Evolutionary conservation across 2,113 vertebrate species (phyloP).

Genomic region (Tylochromis polylepis): DNA sequence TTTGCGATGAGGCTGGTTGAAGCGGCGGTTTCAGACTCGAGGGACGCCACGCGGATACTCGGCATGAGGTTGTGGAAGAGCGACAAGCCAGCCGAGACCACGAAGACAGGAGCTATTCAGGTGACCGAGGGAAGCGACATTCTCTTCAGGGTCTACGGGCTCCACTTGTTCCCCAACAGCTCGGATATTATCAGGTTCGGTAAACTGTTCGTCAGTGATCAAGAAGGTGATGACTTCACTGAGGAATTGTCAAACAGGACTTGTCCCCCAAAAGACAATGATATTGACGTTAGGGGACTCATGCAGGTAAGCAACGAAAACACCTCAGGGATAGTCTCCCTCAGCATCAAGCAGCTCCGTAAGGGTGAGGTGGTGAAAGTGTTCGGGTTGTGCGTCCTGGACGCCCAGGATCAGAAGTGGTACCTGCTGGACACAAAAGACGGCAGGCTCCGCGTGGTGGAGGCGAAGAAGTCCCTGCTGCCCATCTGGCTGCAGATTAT

Average conservation of each 20-base stretch:
- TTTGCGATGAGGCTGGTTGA: neutral
- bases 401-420: conserved; percentile 69
- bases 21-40: conserved; percentile 2
- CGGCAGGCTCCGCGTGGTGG: conserved; percentile 78
- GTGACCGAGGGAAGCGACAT: conserved; percentile 84
- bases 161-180: conserved; percentile 67
- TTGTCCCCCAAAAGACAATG: conserved; percentile 79
- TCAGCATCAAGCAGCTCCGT: conserved; percentile 81
- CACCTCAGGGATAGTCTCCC: conserved; percentile 77
- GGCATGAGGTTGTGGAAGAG: conserved; percentile 82
- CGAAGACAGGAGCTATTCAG: conserved; percentile 74
- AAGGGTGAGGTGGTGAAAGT: conserved; percentile 81
- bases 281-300: conserved; percentile 40
- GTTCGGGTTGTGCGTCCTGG: conserved; percentile 82
- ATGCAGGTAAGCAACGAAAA: conserved; percentile 61
- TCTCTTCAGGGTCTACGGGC: conserved; percentile 83
- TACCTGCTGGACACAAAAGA: conserved; percentile 70
- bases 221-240: conserved; percentile 39
- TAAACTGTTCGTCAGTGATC: conserved; percentile 40
- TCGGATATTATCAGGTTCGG: conserved; percentile 76
- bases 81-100: conserved; percentile 66
- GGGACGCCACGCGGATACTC: conserved; percentile 68
- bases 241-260: conserved; percentile 50
- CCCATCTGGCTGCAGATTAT: conserved; percentile 87
- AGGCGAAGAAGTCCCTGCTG: conserved; percentile 78